phyloP scores from a whole-genome alignment of 1,140 invertebrate genomes.

The Rhyacophila brunnea region DNA sequence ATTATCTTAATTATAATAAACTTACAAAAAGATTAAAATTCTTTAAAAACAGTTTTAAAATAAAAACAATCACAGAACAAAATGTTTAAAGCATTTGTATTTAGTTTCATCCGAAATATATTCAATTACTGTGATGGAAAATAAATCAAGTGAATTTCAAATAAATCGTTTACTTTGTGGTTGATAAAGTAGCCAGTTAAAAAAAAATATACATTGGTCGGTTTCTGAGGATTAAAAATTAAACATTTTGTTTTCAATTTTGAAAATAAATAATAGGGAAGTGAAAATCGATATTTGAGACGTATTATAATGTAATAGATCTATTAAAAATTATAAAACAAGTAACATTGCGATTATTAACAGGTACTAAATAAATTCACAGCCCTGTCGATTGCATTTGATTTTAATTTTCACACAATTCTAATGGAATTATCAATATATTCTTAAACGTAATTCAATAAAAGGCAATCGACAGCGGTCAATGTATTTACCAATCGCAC shows the following conservation, averaged over 20 bases:
- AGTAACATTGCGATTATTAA: constrained; percentile 34
- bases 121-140: too few species aligned
- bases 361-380: constrained; percentile 26
- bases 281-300: constrained; percentile 12
- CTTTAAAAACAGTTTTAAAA: constrained; percentile 34
- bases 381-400: too few species aligned
- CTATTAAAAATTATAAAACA: constrained; percentile 33
- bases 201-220: too few species aligned
- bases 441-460: too few species aligned
- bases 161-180: too few species aligned
- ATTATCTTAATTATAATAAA: constrained; percentile 30
- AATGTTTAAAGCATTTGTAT: constrained; percentile 30
- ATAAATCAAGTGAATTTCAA: too few species aligned
- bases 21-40: constrained; percentile 30
- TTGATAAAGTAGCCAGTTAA: too few species aligned
- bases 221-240: constrained; percentile 6
- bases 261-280: constrained; percentile 18
- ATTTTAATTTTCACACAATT: neutral
- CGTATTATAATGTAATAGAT: constrained; percentile 11
- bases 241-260: constrained; percentile 30
- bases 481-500: neutral
- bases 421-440: neutral
- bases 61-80: constrained; percentile 36
- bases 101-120: neutral
- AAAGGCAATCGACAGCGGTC: neutral